Evolutionary conservation across 2,797 vertebrate species (phyloP), one percentile per base, ranked within the genome.

Genomic region (Sciurus vulgaris): DNA sequence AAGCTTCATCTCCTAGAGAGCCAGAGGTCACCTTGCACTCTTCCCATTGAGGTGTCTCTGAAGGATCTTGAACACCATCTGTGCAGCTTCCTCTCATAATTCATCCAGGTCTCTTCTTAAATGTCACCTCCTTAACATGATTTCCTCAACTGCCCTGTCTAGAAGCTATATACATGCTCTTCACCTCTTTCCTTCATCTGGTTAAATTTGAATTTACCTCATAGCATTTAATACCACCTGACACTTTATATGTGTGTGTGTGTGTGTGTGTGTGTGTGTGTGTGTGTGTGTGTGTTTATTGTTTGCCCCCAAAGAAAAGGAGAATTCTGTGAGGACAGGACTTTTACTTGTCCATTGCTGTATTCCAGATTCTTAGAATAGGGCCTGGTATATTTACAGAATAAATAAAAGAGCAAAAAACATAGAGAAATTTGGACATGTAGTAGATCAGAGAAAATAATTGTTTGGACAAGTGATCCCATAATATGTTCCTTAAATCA

Each of bases 401-500:
- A 90, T 78, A 59, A 74, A 89, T 73, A 67, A 35, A 86, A 77
- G 38, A 73, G 83, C 82, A 5, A 61, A 73, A 5, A 61, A 73
- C 35, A 49, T 51, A 76, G 83, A 85, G 51, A 91, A 93, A 51
- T 81, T 89, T 84, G 89, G 70, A 67, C 20, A 63, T 63, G 9
- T 54, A 7, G 70, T 54, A 85, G 33, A 63, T 15, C 26, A 77
- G 54, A 81, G 77, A 72, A 87, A 72, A 85, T 81, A 24, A 73
- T 38, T 41, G 1, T 79, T 94, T 90, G 28, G 63, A 51, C 35
- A 65, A 74, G 22, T 63, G 41, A 73, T 79, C 6, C 49, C 41
- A 54, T 73, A 78, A 63, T 54, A 67, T 51, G 7, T 5, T n/a
- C 41, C 33, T 94, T 90, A 92, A 96, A 65, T 87, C 74, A 72